Evolutionary conservation across 2,113 vertebrate species (phyloP).

Genomic region (Mustela lutreola): DNA sequence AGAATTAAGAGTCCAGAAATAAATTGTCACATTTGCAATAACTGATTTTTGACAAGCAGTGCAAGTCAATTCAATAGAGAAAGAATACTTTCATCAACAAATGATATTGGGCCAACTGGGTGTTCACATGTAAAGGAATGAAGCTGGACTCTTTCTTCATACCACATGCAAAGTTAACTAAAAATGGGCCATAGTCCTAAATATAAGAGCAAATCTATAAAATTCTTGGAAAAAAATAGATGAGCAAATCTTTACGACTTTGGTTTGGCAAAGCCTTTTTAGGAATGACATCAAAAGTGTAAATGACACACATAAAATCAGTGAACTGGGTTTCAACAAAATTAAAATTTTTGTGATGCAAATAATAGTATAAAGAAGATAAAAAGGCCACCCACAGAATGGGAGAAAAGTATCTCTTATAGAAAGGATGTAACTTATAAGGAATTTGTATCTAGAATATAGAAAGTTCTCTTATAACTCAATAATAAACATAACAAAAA

Average conservation of each 20-base stretch:
- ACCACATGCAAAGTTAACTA: not conserved
- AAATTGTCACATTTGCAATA: not conserved
- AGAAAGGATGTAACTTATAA: not conserved
- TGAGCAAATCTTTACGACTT: not conserved
- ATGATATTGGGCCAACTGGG: not conserved
- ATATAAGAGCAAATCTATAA: not conserved
- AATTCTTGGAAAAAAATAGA: not conserved
- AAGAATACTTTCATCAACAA: constrained; percentile 12
- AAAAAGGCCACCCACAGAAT: not conserved
- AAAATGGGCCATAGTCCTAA: not conserved
- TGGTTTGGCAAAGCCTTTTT: not conserved
- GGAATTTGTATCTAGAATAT: not conserved
- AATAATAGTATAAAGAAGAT: not conserved
- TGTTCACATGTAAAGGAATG: not conserved
- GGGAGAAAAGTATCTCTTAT: not conserved
- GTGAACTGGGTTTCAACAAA: not conserved
- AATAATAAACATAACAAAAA: not conserved
- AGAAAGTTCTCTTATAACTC: not conserved
- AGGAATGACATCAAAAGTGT: not conserved
- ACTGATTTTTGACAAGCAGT: not conserved
- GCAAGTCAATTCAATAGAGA: not conserved
- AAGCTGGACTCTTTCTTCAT: not conserved
- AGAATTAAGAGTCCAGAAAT: not conserved
- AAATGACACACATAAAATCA: not conserved
- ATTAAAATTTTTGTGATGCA: not conserved